Conservation (phyloP, 2,113 vertebrate species). For the Nesoenas mayeri region DNA sequence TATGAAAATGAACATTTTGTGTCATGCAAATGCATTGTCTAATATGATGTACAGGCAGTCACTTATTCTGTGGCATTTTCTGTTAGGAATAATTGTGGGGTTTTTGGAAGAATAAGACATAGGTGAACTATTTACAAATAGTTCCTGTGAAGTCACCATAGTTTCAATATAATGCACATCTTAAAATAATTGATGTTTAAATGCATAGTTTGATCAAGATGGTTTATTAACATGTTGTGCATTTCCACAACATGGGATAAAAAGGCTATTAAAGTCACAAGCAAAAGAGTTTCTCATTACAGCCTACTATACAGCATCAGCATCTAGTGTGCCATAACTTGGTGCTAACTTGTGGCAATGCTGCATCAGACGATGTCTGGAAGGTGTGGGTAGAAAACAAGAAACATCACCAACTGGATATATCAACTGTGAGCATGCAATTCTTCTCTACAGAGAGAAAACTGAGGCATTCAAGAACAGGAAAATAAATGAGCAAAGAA, state of each 20-base stretch:
- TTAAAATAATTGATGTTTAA: neutral
- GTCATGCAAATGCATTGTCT: neutral
- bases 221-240: neutral
- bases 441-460: neutral
- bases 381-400: neutral
- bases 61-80: neutral
- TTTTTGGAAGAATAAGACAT: neutral
- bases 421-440: neutral
- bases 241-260: neutral
- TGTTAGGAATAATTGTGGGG: neutral
- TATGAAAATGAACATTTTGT: constrained; percentile 13
- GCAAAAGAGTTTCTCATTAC: neutral
- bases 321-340: neutral
- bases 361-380: neutral
- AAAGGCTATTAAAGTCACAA: neutral
- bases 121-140: neutral
- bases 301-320: neutral
- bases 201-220: neutral
- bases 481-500: neutral
- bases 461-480: fast-evolving
- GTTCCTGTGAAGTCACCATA: neutral
- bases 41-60: neutral
- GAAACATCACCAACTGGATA: neutral
- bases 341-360: neutral
- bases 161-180: neutral